Conservation (phyloP, 2,797 vertebrate genomes). For the Mus caroli region DNA sequence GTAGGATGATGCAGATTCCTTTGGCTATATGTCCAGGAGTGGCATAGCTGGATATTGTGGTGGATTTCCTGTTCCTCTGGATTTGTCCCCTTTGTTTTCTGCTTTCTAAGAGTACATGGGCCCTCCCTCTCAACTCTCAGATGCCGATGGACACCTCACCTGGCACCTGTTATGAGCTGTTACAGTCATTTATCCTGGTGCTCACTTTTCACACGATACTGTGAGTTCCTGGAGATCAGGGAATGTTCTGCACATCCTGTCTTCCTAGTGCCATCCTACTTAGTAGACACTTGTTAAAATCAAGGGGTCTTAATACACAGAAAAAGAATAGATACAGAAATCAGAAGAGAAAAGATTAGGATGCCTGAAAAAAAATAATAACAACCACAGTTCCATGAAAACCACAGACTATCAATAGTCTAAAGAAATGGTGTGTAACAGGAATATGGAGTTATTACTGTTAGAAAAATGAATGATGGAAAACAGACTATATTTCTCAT, state of each 20-base stretch:
- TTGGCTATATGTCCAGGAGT: background rate
- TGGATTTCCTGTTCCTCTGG: background rate
- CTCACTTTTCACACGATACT: background rate
- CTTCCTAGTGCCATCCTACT: background rate
- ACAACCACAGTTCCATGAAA: background rate
- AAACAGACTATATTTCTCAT: background rate
- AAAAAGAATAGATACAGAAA: background rate
- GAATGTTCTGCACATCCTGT: background rate
- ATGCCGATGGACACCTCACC: background rate
- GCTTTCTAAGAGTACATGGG: background rate
- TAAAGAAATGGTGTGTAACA: background rate
- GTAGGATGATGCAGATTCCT: background rate
- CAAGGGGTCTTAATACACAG: background rate
- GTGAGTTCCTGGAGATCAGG: background rate
- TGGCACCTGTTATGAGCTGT: background rate
- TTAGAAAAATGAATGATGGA: conserved; percentile 16
- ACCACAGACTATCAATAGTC: background rate
- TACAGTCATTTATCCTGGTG: background rate
- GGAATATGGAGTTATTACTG: conserved; percentile 20
- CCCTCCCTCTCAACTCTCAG: background rate
- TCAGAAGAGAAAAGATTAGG: background rate
- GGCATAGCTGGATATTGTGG: background rate
- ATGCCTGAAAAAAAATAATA: background rate
- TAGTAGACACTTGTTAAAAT: conserved; percentile 15
- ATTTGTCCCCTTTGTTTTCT: background rate